A percentile compares a stretch with the other conserved stretches of the same genome.
Conservation (phyloP, 1,140 invertebrate genomes). For the Agrypnia vestita region DNA sequence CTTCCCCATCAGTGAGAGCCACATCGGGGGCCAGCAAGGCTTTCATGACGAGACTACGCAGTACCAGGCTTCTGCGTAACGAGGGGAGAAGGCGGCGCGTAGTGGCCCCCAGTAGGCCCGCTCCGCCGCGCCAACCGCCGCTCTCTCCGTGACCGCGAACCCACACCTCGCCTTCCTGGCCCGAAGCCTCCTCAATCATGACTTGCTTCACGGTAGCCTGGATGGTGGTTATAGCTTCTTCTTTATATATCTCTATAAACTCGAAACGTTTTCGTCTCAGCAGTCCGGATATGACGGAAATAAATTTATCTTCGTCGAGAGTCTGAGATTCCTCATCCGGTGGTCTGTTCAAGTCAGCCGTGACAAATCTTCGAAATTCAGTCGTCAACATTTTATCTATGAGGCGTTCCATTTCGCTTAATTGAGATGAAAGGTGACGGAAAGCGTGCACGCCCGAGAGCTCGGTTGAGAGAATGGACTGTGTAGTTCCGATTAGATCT, state of each 20-base stretch:
- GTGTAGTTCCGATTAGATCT: constrained; percentile 96
- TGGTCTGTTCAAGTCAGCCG: constrained; percentile 93
- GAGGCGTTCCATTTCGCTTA: constrained; percentile 96
- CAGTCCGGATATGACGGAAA: constrained; percentile 92
- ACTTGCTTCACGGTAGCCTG: constrained; percentile 92
- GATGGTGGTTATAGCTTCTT: constrained; percentile 91
- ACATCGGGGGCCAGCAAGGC: constrained; percentile 67
- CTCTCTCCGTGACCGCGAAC: constrained; percentile 81
- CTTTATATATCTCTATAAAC: constrained; percentile 91
- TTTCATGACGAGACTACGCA: constrained; percentile 52
- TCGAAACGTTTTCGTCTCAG: constrained; percentile 88
- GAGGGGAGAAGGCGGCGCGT: constrained; percentile 50
- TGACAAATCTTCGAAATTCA: constrained; percentile 94
- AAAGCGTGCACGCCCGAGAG: constrained; percentile 94
- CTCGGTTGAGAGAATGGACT: constrained; percentile 93
- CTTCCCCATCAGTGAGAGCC: constrained; percentile 76
- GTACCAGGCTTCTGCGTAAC: constrained; percentile 39
- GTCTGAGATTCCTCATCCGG: constrained; percentile 78
- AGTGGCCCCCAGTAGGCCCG: constrained; percentile 65
- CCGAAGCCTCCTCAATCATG: constrained; percentile 84
- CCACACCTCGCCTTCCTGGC: constrained; percentile 77
- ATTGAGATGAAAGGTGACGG: constrained; percentile 94
- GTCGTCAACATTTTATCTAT: constrained; percentile 98
- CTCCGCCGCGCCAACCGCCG: constrained; percentile 76
- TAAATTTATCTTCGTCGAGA: constrained; percentile 86